Evolutionary conservation across 2,797 vertebrate genomes (phyloP).

Genomic region (Telmatherina bonti): DNA sequence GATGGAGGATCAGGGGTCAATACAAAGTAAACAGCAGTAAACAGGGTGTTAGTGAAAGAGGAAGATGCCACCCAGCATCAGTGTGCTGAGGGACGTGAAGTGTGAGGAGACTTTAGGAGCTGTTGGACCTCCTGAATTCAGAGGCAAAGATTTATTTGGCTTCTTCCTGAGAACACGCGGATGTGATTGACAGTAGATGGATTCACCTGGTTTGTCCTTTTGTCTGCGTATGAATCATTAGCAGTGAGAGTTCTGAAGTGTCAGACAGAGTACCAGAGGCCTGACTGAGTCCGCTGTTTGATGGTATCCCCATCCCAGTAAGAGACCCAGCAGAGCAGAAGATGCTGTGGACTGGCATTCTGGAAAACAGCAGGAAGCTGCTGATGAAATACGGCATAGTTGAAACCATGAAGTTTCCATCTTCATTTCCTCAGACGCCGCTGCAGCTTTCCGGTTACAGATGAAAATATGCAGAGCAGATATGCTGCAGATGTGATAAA

Average conservation of each 20-base stretch:
- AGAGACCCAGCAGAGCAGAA: conserved; percentile 12
- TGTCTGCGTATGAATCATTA: conserved; percentile 24
- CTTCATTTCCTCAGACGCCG: conserved; percentile 1
- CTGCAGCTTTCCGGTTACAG: neutral
- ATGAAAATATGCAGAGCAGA: neutral
- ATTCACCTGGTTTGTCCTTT: neutral
- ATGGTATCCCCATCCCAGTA: neutral
- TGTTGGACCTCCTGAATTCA: neutral
- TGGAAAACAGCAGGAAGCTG: neutral
- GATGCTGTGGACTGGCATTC: neutral
- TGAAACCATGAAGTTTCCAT: neutral
- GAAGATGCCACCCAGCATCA: conserved; percentile 2
- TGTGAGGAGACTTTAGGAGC: conserved; percentile 17
- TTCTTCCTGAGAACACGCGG: neutral
- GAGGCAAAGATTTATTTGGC: neutral
- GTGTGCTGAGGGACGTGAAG: conserved; percentile 1
- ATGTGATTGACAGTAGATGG: neutral
- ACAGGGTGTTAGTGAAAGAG: conserved; percentile 11
- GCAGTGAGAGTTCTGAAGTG: conserved; percentile 1
- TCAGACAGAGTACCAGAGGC: conserved; percentile 14
- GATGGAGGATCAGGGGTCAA: neutral
- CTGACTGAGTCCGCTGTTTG: conserved; percentile 21
- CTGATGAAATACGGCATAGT: neutral
- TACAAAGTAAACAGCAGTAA: conserved; percentile 25
- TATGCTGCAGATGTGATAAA: neutral